These are phyloP conservation scores for Erythrolamprus reginae DNA, from an alignment of 2,113 vertebrate genomes.

Conservation along the genomic window DNA sequence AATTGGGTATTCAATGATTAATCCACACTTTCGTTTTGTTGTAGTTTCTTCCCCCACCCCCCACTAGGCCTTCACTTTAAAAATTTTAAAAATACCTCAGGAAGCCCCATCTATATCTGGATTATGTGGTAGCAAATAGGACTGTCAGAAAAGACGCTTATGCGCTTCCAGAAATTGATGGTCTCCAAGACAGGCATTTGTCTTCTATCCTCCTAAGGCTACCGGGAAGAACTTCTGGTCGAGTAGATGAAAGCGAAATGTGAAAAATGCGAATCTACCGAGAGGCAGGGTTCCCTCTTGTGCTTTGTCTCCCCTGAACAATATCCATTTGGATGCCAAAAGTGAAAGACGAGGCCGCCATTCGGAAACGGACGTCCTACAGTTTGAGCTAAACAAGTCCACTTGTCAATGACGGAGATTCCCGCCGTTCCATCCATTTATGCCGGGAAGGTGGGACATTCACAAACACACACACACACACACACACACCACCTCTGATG, in stretches of 20 bases:
- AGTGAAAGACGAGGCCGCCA: not conserved
- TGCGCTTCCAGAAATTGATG: slow-evolving; percentile 43
- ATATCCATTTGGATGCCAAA: slow-evolving; percentile 29
- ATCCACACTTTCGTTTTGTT: not conserved
- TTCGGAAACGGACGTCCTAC: slow-evolving; percentile 39
- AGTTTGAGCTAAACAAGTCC: slow-evolving; percentile 32
- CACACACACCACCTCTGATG: too few relatives aligned
- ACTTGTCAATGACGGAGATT: not conserved
- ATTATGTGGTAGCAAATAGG: slow-evolving; percentile 31
- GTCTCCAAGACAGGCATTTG: slow-evolving; percentile 48
- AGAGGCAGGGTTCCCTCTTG: slow-evolving; percentile 29
- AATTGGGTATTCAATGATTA: not conserved
- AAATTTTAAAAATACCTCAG: not conserved
- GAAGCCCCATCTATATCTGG: slow-evolving; percentile 8
- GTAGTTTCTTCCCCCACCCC: not conserved
- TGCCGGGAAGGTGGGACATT: slow-evolving; percentile 14
- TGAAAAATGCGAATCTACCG: slow-evolving; percentile 52
- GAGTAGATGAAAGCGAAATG: slow-evolving; percentile 49
- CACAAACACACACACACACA: too few relatives aligned
- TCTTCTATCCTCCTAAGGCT: slow-evolving; percentile 52
- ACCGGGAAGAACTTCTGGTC: slow-evolving; percentile 47
- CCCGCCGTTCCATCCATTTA: slow-evolving; percentile 27
- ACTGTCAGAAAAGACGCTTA: slow-evolving; percentile 35
- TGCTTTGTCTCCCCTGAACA: slow-evolving; percentile 39
- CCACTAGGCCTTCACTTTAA: slow-evolving; percentile 24